phyloP scores from a whole-genome alignment of 2,113 vertebrate genomes.

The Onychostruthus taczanowskii region DNA sequence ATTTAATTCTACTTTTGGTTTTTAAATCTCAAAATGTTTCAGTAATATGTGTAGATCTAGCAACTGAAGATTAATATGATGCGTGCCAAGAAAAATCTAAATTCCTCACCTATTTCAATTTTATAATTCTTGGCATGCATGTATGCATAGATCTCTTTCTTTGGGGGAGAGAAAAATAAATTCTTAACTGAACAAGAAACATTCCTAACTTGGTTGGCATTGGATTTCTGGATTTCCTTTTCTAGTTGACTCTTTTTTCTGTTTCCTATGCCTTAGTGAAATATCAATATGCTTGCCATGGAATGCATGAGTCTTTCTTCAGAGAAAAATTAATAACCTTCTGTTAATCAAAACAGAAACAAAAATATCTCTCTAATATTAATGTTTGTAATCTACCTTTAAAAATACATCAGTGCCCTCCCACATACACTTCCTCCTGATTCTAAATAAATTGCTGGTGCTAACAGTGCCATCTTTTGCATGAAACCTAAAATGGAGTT shows the following conservation, averaged over 20 bases:
- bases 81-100: not conserved
- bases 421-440: not conserved
- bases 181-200: not conserved
- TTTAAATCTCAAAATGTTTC: not conserved
- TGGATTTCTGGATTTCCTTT: not conserved
- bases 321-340: conserved; percentile 11
- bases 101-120: not conserved
- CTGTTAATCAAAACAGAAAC: conserved; percentile 38
- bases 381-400: conserved; percentile 41
- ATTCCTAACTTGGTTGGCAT: not conserved
- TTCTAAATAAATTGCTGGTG: conserved; percentile 42
- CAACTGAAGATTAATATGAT: not conserved
- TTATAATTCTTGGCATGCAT: not conserved
- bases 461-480: conserved; percentile 56
- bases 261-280: not conserved
- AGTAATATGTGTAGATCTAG: not conserved
- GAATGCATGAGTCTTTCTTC: not conserved
- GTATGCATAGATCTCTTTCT: not conserved
- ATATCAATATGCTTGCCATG: not conserved
- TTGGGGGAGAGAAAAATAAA: not conserved
- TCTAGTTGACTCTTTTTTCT: not conserved
- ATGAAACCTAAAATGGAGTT: conserved; percentile 45
- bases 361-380: conserved; percentile 52
- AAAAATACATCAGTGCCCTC: conserved; percentile 1
- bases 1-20: not conserved